These are phyloP conservation scores for Podarcis muralis DNA, from an alignment of 2,113 vertebrate genomes.

Conservation along the genomic window DNA sequence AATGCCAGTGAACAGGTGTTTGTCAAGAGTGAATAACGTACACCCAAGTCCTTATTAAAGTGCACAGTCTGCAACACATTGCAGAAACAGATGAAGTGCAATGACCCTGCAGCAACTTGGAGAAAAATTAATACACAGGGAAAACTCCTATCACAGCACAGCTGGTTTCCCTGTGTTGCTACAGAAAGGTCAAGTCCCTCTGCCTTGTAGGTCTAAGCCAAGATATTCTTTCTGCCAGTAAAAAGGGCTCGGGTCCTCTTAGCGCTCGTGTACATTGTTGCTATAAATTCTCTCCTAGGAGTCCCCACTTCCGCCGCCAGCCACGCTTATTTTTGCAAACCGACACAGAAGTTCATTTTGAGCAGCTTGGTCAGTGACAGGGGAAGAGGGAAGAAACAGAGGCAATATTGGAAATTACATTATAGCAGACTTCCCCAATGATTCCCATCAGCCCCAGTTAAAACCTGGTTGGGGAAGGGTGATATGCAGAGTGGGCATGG, in stretches of 20 bases:
- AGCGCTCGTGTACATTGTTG: neutral
- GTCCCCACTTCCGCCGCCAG: accelerated
- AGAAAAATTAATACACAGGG: neutral
- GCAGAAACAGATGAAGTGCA: neutral
- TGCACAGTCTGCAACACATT: neutral
- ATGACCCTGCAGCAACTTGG: neutral
- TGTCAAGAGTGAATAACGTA: neutral
- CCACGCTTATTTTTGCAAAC: neutral
- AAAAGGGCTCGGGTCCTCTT: neutral
- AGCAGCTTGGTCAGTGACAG: neutral
- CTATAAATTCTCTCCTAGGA: neutral
- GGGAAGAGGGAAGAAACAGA: neutral
- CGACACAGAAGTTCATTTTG: neutral
- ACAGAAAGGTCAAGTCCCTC: conserved; percentile 29
- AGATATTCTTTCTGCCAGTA: neutral
- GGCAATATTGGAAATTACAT: neutral
- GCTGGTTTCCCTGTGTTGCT: neutral
- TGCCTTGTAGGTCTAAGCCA: neutral
- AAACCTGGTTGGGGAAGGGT: no score
- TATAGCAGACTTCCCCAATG: no score
- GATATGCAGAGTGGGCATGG: no score
- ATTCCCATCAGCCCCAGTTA: no score
- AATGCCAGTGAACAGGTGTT: conserved; percentile 39
- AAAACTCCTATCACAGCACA: neutral
- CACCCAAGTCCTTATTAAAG: conserved; percentile 1